Conservation (phyloP, 1,140 invertebrate genomes). For the Zelostemma sp. region DNA sequence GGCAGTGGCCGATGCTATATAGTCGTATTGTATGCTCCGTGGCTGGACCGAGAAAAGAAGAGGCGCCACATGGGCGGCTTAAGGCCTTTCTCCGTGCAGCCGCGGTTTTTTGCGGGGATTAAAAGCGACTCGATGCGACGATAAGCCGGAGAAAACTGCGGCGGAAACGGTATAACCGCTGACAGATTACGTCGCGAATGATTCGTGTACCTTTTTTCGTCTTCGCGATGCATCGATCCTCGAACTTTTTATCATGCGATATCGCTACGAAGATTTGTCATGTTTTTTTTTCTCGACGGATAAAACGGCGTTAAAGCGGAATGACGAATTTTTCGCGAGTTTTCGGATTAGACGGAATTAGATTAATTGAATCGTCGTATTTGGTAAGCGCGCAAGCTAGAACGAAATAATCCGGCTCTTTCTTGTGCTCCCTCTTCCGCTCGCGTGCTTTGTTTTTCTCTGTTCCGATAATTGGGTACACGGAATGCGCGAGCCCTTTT, state of each 20-base stretch:
- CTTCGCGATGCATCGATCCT: slow-evolving; percentile 20
- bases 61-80: slow-evolving; percentile 65
- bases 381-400: slow-evolving; percentile 23
- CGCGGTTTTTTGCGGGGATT: slow-evolving; percentile 64
- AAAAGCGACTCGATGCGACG: slow-evolving; percentile 66
- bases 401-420: slow-evolving; percentile 45
- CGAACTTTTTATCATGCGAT: neutral
- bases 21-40: slow-evolving; percentile 43
- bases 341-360: too few species aligned
- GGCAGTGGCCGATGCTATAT: slow-evolving; percentile 43
- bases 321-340: too few species aligned
- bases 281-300: neutral
- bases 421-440: slow-evolving; percentile 42
- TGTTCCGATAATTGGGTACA: slow-evolving; percentile 64
- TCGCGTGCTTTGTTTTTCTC: slow-evolving; percentile 52
- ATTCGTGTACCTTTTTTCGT: slow-evolving; percentile 41
- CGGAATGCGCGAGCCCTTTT: slow-evolving; percentile 59
- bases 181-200: slow-evolving; percentile 63
- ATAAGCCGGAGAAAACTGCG: slow-evolving; percentile 65
- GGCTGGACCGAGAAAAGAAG: slow-evolving; percentile 55
- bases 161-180: slow-evolving; percentile 61
- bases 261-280: neutral
- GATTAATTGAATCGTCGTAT: slow-evolving; percentile 45
- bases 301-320: too few species aligned
- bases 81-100: slow-evolving; percentile 47